Evolutionary conservation across 2,888 invertebrate species (phyloP).

Genomic region (Metacarcinus magister): DNA sequence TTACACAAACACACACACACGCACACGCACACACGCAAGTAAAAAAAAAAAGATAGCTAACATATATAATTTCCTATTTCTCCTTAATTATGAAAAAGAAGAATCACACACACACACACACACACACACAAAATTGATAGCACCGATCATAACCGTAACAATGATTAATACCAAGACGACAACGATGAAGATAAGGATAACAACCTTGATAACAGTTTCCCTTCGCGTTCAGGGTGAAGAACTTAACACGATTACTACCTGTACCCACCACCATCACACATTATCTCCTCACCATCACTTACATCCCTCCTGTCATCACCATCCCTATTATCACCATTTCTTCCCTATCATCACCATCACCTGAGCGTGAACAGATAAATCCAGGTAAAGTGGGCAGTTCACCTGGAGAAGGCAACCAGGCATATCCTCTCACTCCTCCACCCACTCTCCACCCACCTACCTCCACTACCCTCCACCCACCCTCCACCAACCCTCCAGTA

Average conservation of each 20-base stretch:
- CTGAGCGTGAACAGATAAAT: conserved; percentile 45
- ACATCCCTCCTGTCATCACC: conserved; percentile 33
- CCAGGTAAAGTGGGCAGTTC: conserved; percentile 29
- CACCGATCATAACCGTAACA: background rate
- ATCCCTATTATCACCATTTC: conserved; percentile 47
- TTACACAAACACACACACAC: conserved; percentile 29
- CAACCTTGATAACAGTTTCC: conserved; percentile 9
- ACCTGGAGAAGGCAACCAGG: conserved; percentile 37
- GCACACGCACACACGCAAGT: background rate
- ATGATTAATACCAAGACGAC: background rate
- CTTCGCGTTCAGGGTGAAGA: background rate
- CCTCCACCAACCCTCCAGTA: background rate
- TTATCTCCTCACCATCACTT: conserved; percentile 6
- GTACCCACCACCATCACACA: background rate
- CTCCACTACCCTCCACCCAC: background rate
- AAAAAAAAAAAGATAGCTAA: background rate
- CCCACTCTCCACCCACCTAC: no score
- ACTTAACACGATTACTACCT: background rate
- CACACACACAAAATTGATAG: background rate
- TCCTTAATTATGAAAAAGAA: background rate
- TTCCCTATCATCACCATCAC: conserved; percentile 18
- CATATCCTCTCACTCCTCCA: background rate
- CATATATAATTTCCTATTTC: background rate
- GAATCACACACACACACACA: background rate
- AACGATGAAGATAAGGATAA: background rate